Evolutionary conservation across 2,888 invertebrate genomes (phyloP).

Genomic region (Xanthorhoe designata): DNA sequence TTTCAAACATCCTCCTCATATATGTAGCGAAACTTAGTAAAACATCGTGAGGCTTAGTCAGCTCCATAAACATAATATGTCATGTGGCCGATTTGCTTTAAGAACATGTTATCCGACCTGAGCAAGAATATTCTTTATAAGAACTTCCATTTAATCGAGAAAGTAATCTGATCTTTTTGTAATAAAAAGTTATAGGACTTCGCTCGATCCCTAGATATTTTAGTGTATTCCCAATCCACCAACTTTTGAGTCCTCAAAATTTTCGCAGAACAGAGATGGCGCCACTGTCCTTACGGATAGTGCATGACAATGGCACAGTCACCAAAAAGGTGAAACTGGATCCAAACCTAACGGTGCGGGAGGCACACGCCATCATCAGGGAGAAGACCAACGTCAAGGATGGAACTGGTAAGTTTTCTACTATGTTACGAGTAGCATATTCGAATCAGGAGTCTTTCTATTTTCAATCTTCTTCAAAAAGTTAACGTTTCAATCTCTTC

Average conservation of each 20-base stretch:
- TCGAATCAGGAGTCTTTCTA: no score
- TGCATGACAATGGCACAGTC: constrained; percentile 93
- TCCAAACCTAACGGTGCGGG: constrained; percentile 94
- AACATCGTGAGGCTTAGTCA: no score
- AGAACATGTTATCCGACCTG: no score
- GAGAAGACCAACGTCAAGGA: constrained; percentile 87
- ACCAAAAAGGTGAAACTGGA: constrained; percentile 98
- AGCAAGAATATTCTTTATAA: no score
- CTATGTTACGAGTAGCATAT: not conserved
- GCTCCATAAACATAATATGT: no score
- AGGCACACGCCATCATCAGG: constrained; percentile 95
- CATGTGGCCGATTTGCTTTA: no score
- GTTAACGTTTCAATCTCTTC: no score
- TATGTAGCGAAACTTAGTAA: no score
- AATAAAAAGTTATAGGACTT: not conserved
- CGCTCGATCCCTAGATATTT: not conserved
- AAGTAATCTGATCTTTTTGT: not conserved
- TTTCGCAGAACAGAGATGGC: constrained; percentile 78
- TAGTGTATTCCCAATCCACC: not conserved
- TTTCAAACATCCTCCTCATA: no score
- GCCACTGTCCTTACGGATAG: constrained; percentile 92
- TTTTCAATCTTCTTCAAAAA: no score
- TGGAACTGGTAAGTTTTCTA: constrained; percentile 23
- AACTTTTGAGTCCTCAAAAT: not conserved
- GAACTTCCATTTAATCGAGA: no score